Evolutionary conservation across 2,797 vertebrate genomes (phyloP).

Genomic region (Eulemur rubriventer): DNA sequence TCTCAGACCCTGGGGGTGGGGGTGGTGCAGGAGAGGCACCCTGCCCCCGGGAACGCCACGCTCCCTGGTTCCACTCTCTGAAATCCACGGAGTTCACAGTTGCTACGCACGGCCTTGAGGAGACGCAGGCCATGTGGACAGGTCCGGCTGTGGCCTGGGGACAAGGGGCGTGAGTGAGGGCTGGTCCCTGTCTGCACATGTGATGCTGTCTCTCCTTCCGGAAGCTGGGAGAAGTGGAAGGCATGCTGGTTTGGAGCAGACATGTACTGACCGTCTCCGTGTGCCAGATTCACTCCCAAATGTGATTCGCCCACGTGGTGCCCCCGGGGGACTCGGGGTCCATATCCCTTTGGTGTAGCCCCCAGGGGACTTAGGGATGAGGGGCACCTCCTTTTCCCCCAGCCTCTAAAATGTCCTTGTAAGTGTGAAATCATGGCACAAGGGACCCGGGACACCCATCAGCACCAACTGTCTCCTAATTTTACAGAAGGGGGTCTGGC

Average conservation of each 20-base stretch:
- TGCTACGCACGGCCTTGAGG: accelerated
- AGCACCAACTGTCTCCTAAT: not conserved
- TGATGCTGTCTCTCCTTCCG: not conserved
- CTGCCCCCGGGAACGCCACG: accelerated
- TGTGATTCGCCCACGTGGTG: accelerated
- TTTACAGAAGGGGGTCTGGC: not conserved
- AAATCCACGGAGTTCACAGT: not conserved
- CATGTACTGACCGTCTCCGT: accelerated
- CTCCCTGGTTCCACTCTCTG: not conserved
- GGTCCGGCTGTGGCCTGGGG: accelerated
- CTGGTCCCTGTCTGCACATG: not conserved
- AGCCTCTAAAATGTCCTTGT: accelerated
- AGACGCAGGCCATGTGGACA: accelerated
- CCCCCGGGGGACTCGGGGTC: not conserved
- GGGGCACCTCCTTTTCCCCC: not conserved
- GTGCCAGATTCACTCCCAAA: too few species aligned
- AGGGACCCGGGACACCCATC: accelerated
- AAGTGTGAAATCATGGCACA: accelerated
- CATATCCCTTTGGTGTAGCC: too few species aligned
- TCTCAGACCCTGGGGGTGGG: not conserved
- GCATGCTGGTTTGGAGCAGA: not conserved
- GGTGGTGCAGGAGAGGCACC: not conserved
- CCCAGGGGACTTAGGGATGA: not conserved
- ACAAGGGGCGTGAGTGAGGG: accelerated
- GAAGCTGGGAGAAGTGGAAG: too few species aligned